Evolutionary conservation across 1,140 invertebrate species (phyloP).

Genomic region (Drosophila kepulauana): DNA sequence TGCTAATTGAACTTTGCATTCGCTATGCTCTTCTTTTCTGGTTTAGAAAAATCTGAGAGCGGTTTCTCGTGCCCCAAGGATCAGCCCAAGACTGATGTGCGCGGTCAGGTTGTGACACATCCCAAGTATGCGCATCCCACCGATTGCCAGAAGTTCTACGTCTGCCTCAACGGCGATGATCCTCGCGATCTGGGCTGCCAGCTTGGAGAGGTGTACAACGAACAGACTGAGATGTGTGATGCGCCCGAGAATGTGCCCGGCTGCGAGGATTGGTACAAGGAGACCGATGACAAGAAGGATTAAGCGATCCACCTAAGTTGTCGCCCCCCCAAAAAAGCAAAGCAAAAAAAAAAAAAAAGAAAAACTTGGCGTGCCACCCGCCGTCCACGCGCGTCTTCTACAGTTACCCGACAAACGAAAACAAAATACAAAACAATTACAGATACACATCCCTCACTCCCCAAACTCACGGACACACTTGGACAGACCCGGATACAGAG

Average conservation of each 20-base stretch:
- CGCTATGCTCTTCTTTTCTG: not conserved
- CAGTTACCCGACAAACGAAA: conserved; percentile 10
- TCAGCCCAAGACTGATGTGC: conserved; percentile 87
- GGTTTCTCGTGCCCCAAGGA: conserved; percentile 94
- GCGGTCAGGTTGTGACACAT: conserved; percentile 91
- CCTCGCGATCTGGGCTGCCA: conserved; percentile 94
- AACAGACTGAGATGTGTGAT: conserved; percentile 92
- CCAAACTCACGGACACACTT: conserved; percentile 28
- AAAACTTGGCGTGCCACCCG: conserved; percentile 28
- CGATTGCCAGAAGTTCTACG: conserved; percentile 94
- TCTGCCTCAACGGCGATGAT: conserved; percentile 94
- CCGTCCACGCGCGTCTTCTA: conserved; percentile 50
- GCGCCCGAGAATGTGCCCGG: conserved; percentile 94
- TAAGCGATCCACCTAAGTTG: conserved; percentile 35
- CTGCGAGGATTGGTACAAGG: conserved; percentile 96
- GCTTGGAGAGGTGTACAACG: conserved; percentile 94
- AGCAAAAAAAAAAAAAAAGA: not conserved
- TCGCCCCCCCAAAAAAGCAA: not conserved
- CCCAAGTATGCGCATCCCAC: conserved; percentile 94
- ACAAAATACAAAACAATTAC: not conserved
- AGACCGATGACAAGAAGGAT: conserved; percentile 86
- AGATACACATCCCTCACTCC: conserved; percentile 27
- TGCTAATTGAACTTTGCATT: not conserved
- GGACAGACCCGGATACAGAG: conserved; percentile 9
- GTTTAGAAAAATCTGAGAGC: conserved; percentile 89